Evolutionary conservation across 2,888 invertebrate species (phyloP).

Genomic region (Lutraria lutraria): DNA sequence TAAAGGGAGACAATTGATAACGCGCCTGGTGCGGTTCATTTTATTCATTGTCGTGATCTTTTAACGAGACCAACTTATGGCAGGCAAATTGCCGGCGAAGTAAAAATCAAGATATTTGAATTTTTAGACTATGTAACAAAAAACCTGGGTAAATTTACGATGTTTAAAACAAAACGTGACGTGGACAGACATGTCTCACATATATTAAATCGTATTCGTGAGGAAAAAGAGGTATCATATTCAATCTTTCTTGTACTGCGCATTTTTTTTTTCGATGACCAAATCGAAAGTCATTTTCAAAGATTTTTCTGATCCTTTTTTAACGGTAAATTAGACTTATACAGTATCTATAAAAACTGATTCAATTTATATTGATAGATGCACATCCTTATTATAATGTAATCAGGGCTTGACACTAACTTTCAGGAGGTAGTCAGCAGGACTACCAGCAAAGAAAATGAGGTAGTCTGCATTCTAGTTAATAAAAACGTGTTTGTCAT

Average conservation of each 20-base stretch:
- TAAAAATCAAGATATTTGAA: constrained; percentile 25
- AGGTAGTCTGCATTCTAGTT: too few relatives aligned
- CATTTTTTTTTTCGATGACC: constrained; percentile 16
- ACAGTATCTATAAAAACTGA: too few relatives aligned
- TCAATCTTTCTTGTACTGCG: constrained; percentile 10
- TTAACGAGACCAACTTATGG: constrained; percentile 16
- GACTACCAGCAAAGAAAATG: too few relatives aligned
- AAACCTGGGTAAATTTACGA: constrained; percentile 55
- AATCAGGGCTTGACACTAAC: too few relatives aligned
- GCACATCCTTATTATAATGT: too few relatives aligned
- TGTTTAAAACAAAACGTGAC: constrained; percentile 84
- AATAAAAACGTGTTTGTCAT: too few relatives aligned
- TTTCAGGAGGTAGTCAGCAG: too few relatives aligned
- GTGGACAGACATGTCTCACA: constrained; percentile 84
- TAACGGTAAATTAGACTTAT: too few relatives aligned
- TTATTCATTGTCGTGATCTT: constrained; percentile 40
- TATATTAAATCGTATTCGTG: constrained; percentile 78
- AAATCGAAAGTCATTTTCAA: constrained; percentile 20
- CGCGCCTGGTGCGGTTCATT: constrained; percentile 21
- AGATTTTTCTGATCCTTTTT: not conserved
- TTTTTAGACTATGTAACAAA: constrained; percentile 10
- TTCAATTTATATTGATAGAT: too few relatives aligned
- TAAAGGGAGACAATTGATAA: not conserved
- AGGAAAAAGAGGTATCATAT: constrained; percentile 83
- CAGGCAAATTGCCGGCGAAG: constrained; percentile 24